Conservation (phyloP, 92 coral and sea anemone genomes). For the Epizoanthus scotinus region DNA sequence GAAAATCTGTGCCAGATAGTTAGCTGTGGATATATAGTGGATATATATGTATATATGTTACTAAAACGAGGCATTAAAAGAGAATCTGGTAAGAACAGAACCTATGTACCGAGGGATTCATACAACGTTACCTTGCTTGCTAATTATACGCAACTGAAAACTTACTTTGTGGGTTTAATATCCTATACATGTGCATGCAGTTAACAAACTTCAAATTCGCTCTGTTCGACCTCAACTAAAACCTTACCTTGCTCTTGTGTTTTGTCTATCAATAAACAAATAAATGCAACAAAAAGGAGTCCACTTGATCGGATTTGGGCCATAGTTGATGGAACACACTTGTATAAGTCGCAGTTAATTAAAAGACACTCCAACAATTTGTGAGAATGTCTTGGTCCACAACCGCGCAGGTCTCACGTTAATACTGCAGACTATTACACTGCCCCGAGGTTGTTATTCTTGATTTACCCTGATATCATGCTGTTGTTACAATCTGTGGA, state of each 20-base stretch:
- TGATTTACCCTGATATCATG: constrained; percentile 11
- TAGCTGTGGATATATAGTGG: no score
- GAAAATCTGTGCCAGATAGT: no score
- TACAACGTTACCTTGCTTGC: no score
- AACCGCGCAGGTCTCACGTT: not conserved
- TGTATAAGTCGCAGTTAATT: not conserved
- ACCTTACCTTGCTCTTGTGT: constrained; percentile 20
- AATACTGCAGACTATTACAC: not conserved
- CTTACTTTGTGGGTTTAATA: no score
- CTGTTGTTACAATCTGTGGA: constrained; percentile 21
- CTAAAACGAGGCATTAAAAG: no score
- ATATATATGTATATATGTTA: no score
- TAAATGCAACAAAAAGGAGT: not conserved
- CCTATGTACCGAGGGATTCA: no score
- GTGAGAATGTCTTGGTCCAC: not conserved
- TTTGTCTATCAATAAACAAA: not conserved
- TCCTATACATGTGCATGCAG: no score
- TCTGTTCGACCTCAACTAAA: not conserved
- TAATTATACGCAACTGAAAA: no score
- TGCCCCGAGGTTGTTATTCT: constrained; percentile 21
- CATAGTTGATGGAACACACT: constrained; percentile 14
- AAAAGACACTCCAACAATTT: not conserved
- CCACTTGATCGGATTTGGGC: not conserved
- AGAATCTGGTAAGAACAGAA: no score
- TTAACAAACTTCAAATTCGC: no score